Base-by-base conservation (phyloP, 2,797 vertebrate species). In the Labeo calbasu region DNA sequence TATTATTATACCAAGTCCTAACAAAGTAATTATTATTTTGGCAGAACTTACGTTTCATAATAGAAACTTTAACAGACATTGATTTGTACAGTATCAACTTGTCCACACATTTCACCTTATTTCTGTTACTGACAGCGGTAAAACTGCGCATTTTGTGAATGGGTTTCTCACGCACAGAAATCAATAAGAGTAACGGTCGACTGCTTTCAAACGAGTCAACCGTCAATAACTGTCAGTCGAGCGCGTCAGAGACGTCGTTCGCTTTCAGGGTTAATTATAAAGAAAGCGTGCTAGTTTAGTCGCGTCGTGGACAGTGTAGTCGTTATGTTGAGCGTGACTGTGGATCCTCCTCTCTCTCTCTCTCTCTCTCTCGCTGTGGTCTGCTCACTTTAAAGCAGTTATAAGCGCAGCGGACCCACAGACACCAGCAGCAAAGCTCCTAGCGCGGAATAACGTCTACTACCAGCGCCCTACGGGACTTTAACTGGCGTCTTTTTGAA, bases 341-440 rank as follows among this genome's bases (percentile, higher is more conserved):
- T 77, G 50, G 48, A 32, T 72, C 40, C 68, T 32, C 68, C 65
- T 69, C 63, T 17, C 32, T 10, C n/a, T 8, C 79, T 13, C 79
- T 7, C 51, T 40, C 65, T 46, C 50, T 46, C 48, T 15, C 90
- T 92, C 94, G 86, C 81, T 84, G 2, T 85, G 88, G 90, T 59
- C 66, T n/a, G 65, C 28, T 84, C 82, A 92, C 93, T 94, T 94
- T 93, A 92, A 94, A 93, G 93, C 90, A 86, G 94, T 84, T 84
- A 51, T 78, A 78, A 83, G 66, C 61, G 75, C 76, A 79, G 86
- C 76, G 59, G 75, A 87, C 81, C 61, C 32, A 68, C 23, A 66
- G 91, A 87, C 92, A 92, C 88, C 88, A n/a, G 65, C 71, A 76
- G 82, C 86, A 25, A 66, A 75, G 85, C 84, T 75, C 82, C 59